phyloP scores from a whole-genome alignment of 1,140 invertebrate genomes.

The Trichomalopsis sarcophagae region DNA sequence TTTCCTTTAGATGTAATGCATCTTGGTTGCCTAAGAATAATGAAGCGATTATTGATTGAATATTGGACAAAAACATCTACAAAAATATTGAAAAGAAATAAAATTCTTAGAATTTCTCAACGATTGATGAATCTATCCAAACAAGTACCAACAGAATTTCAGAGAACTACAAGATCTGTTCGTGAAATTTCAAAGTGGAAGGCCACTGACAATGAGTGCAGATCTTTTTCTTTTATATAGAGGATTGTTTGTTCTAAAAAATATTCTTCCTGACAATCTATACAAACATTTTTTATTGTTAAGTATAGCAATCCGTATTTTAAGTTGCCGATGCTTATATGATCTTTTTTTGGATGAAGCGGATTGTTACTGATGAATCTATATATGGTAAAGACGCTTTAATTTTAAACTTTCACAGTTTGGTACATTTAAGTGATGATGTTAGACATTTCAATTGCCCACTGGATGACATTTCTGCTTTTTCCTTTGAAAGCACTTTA shows the following conservation, averaged over 20 bases:
- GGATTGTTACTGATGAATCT: not conserved
- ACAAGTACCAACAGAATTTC: not conserved
- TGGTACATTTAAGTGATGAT: slow-evolving; percentile 46
- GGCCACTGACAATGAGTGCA: too few species aligned
- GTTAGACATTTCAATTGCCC: slow-evolving; percentile 37
- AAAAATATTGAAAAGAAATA: not conserved
- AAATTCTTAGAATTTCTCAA: slow-evolving; percentile 39
- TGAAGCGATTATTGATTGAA: too few species aligned
- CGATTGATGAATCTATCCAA: not conserved
- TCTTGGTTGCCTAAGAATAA: too few species aligned
- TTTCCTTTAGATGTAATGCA: too few species aligned
- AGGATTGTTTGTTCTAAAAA: slow-evolving; percentile 16
- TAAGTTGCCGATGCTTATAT: slow-evolving; percentile 15
- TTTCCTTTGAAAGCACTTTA: slow-evolving; percentile 51
- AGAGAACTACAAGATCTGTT: too few species aligned
- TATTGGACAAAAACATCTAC: too few species aligned
- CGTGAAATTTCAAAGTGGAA: too few species aligned
- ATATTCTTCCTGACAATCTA: not conserved
- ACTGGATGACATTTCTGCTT: slow-evolving; percentile 39
- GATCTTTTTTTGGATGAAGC: not conserved
- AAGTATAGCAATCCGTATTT: slow-evolving; percentile 27
- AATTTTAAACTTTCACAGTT: slow-evolving; percentile 48
- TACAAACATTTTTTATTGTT: slow-evolving; percentile 45
- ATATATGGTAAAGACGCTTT: slow-evolving; percentile 32
- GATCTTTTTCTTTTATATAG: too few species aligned